These are phyloP conservation scores for Lampris megalopsis DNA, from an alignment of 2,113 vertebrate species.

Conservation along the genomic window DNA sequence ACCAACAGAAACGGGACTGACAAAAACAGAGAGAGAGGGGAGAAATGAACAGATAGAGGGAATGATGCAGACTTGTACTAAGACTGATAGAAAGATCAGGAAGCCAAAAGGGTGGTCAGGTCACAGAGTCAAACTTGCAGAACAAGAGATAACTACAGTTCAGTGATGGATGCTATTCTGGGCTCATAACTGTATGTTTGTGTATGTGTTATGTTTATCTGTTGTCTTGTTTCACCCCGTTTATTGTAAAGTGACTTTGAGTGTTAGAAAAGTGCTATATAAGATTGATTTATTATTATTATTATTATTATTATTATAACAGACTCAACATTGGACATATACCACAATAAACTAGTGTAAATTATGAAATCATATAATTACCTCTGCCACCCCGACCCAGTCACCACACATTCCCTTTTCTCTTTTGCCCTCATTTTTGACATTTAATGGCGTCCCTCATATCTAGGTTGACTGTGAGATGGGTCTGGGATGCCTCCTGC, in stretches of 20 bases:
- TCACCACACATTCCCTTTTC: slow-evolving; percentile 1
- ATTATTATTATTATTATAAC: too few species aligned
- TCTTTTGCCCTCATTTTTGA: not conserved
- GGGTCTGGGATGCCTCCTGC: slow-evolving; percentile 31
- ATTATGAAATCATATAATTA: not conserved
- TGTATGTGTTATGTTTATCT: too few species aligned
- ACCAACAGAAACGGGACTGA: not conserved
- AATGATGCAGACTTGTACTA: not conserved
- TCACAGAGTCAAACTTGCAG: not conserved
- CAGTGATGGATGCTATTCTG: not conserved
- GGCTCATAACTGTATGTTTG: too few species aligned
- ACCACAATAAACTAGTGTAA: not conserved
- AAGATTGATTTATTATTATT: too few species aligned
- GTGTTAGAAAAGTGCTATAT: too few species aligned
- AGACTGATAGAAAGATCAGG: not conserved
- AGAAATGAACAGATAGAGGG: not conserved
- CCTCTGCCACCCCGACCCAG: not conserved
- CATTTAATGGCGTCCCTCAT: slow-evolving; percentile 29
- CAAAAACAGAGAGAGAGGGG: not conserved
- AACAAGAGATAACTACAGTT: not conserved
- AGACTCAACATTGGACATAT: not conserved
- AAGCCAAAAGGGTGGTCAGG: not conserved
- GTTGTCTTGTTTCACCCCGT: too few species aligned
- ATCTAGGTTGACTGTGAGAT: slow-evolving; percentile 12
- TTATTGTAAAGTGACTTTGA: too few species aligned